Percentiles rank a stretch among this genome's conserved stretches.
These are phyloP conservation scores for Mactra quadrangularis DNA, from an alignment of 1,140 invertebrate species.

Conservation along the genomic window DNA sequence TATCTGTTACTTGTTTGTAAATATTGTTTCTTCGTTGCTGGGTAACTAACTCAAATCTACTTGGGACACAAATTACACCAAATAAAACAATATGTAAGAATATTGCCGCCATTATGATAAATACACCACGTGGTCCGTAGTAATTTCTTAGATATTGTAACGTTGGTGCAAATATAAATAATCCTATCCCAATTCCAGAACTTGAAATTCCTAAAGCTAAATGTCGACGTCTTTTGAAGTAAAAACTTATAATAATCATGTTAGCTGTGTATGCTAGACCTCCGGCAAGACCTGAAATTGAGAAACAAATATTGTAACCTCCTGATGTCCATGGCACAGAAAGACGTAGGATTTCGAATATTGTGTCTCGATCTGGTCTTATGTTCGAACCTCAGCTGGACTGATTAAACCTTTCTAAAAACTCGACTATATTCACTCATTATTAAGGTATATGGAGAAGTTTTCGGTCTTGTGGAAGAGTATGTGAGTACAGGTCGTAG, in stretches of 20 bases:
- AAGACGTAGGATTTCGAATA: no score
- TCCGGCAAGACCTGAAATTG: slow-evolving; percentile 33
- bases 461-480: no score
- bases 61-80: slow-evolving; percentile 39
- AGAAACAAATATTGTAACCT: background rate
- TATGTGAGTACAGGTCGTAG: no score
- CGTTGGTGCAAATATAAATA: slow-evolving; percentile 40
- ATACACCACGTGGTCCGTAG: slow-evolving; percentile 54
- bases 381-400: no score
- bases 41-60: slow-evolving; percentile 20
- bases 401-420: no score
- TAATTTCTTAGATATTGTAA: slow-evolving; percentile 13
- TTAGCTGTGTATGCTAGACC: slow-evolving; percentile 44
- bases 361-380: no score
- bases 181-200: slow-evolving; percentile 35
- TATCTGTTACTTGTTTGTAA: background rate
- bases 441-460: no score
- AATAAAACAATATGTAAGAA: slow-evolving; percentile 25
- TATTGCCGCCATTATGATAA: slow-evolving; percentile 54
- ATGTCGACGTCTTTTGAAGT: slow-evolving; percentile 40
- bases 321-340: background rate
- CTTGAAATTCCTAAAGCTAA: slow-evolving; percentile 43
- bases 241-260: slow-evolving; percentile 40
- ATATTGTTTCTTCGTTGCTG: background rate
- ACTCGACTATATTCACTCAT: no score